Percentiles rank a stretch among this genome's conserved stretches.
These are phyloP conservation scores for Lota lota DNA, from an alignment of 2,113 vertebrate species.

Conservation along the genomic window DNA sequence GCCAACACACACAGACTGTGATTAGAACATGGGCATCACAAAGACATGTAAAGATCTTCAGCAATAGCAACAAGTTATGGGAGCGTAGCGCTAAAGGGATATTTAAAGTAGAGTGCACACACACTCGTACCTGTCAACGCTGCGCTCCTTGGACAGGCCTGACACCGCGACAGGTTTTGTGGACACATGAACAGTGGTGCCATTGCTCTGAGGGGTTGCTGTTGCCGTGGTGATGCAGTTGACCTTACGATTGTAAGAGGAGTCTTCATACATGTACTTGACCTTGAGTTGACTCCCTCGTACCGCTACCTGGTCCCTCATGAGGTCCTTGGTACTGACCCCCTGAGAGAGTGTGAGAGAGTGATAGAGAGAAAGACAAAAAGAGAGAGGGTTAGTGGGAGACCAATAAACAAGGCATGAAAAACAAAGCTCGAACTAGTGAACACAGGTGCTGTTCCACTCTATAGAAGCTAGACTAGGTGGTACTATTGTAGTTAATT, in stretches of 20 bases:
- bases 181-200: slow-evolving; percentile 56
- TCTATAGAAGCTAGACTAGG: background rate
- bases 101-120: background rate
- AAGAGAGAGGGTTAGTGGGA: background rate
- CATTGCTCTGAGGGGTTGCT: slow-evolving; percentile 57
- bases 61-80: too few species aligned
- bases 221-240: slow-evolving; percentile 63
- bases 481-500: background rate
- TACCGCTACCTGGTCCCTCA: slow-evolving; percentile 80
- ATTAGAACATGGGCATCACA: background rate
- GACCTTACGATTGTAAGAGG: slow-evolving; percentile 78
- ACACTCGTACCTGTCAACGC: slow-evolving; percentile 70
- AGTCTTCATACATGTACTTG: slow-evolving; percentile 91
- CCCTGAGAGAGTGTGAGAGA: slow-evolving; percentile 41
- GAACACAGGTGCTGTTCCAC: background rate
- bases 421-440: background rate
- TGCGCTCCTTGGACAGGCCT: slow-evolving; percentile 79
- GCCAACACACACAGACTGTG: background rate
- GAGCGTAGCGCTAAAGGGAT: background rate
- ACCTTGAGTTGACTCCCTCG: slow-evolving; percentile 85
- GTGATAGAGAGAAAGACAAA: background rate
- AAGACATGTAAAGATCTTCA: background rate
- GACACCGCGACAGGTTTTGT: slow-evolving; percentile 64
- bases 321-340: slow-evolving; percentile 71
- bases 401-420: background rate